These are phyloP conservation scores for Penaeus vannamei DNA, from an alignment of 1,140 invertebrate species.

Conservation along the genomic window DNA sequence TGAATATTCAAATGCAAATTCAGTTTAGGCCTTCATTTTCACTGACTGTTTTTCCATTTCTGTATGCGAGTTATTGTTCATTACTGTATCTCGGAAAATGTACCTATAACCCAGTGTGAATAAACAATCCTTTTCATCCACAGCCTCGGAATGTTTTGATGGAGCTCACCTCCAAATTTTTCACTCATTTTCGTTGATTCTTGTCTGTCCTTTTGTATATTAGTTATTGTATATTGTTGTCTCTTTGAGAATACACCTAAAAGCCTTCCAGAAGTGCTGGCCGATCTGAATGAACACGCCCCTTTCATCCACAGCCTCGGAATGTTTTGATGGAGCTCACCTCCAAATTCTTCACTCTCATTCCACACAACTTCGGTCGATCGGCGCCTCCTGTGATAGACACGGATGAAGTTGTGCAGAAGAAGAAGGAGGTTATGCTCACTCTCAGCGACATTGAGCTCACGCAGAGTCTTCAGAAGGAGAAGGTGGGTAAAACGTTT, in stretches of 20 bases:
- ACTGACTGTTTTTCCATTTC: no score
- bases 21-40: no score
- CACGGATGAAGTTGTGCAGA: constrained; percentile 69
- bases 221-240: no score
- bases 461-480: constrained; percentile 73
- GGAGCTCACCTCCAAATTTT: constrained; percentile 70
- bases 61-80: no score
- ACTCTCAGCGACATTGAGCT: constrained; percentile 74
- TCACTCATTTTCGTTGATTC: no score
- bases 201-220: no score
- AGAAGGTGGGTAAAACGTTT: constrained; percentile 60
- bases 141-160: constrained; percentile 37
- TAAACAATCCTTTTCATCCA: not conserved
- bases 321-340: constrained; percentile 43
- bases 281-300: no score
- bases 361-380: constrained; percentile 74
- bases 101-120: no score
- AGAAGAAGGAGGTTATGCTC: constrained; percentile 74
- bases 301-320: constrained; percentile 24
- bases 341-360: constrained; percentile 73
- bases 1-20: no score
- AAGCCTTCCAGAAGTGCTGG: no score
- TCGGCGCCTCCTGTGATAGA: constrained; percentile 71
- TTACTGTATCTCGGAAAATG: no score
- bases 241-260: no score